A percentile compares a stretch with the other conserved stretches of the same genome.
Conservation (phyloP, 2,888 invertebrate genomes). For the Sinelater perroti region DNA sequence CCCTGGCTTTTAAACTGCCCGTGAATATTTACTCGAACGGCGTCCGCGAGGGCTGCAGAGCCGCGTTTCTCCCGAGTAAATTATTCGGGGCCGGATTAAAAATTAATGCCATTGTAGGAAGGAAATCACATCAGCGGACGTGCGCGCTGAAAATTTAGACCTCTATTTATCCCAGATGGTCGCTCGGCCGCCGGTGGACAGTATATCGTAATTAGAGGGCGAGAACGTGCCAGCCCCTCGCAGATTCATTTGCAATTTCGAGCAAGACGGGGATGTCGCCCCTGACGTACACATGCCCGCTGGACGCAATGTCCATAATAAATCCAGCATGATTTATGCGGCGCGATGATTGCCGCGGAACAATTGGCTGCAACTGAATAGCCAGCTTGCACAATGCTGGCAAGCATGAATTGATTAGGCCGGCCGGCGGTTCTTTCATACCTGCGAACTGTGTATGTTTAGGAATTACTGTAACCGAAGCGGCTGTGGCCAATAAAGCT, state of each 20-base stretch:
- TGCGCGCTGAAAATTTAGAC: conserved; percentile 1
- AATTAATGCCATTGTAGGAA: conserved; percentile 9
- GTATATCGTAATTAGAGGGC: conserved; percentile 18
- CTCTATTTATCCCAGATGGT: background rate
- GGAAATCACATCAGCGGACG: background rate
- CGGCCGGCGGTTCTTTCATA: conserved; percentile 30
- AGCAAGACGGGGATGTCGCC: conserved; percentile 24
- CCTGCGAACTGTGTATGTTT: too few species aligned
- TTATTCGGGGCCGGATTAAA: conserved; percentile 2
- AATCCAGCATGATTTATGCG: conserved; percentile 46
- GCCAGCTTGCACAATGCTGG: conserved; percentile 29
- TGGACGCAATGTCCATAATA: conserved; percentile 43
- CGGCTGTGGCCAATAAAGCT: too few species aligned
- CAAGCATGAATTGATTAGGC: conserved; percentile 30
- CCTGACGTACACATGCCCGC: conserved; percentile 41
- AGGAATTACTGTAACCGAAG: too few species aligned
- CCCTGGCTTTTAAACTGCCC: conserved; percentile 12
- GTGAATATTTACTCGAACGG: conserved; percentile 9
- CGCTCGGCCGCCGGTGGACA: conserved; percentile 1
- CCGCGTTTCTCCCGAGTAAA: background rate
- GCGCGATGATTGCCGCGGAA: conserved; percentile 47
- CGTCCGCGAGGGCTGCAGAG: conserved; percentile 5
- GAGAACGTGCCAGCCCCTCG: conserved; percentile 14
- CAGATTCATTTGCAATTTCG: conserved; percentile 18
- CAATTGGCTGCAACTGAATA: conserved; percentile 43